phyloP scores from a whole-genome alignment of 2,888 invertebrate genomes.

The Cephalotes varians region DNA sequence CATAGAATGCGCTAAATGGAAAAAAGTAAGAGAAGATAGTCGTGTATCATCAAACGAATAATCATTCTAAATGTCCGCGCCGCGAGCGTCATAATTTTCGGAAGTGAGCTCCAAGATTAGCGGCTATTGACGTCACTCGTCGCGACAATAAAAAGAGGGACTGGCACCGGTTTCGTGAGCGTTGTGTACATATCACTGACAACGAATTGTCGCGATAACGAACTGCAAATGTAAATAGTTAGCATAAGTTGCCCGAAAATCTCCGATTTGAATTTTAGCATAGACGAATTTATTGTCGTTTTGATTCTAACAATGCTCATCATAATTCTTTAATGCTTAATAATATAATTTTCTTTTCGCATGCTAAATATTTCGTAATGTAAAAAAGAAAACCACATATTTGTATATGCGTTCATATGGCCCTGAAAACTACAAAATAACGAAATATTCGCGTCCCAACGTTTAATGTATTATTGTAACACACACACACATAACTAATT shows the following conservation, averaged over 20 bases:
- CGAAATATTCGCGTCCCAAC: conserved; percentile 10
- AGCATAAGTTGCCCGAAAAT: neutral
- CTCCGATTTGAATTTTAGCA: neutral
- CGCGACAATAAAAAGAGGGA: conserved; percentile 72
- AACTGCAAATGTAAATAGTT: neutral
- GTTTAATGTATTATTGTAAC: neutral
- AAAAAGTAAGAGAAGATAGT: conserved; percentile 47
- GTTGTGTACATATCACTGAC: conserved; percentile 54
- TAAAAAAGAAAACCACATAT: neutral
- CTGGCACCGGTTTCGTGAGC: conserved; percentile 45
- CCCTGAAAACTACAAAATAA: neutral
- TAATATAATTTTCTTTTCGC: neutral
- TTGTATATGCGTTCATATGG: neutral
- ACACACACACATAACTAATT: conserved; percentile 1
- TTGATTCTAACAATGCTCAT: neutral
- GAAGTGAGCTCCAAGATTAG: conserved; percentile 71
- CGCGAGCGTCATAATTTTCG: conserved; percentile 67
- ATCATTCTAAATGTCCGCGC: conserved; percentile 59
- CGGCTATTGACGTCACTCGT: conserved; percentile 76
- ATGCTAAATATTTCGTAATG: neutral
- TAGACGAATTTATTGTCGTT: neutral
- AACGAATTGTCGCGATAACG: conserved; percentile 51
- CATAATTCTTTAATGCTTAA: too few species aligned
- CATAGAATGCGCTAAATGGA: neutral
- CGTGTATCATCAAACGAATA: conserved; percentile 67